Base-by-base conservation (phyloP, 2,797 vertebrate genomes). In the Diplodus puntazzo region DNA sequence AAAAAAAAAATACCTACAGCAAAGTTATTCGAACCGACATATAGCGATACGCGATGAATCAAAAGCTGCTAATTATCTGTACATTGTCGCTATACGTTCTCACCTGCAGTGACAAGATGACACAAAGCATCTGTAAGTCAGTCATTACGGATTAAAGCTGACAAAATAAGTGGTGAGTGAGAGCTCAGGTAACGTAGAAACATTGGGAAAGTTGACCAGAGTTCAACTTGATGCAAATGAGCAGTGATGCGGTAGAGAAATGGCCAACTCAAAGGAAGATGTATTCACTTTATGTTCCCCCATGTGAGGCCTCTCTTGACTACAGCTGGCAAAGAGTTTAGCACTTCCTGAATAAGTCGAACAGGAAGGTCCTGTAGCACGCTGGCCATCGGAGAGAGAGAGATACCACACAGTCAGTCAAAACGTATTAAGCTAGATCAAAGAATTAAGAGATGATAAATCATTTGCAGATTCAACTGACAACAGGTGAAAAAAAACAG, bases 151-250 rank as follows among this genome's bases (percentile, higher is more conserved):
- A 74, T 69, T 21, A 52, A 66, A 62, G n/a, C 39, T 65, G 67
- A 76, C 59, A 1, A 5, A 34, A 64, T 48, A 43, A 65, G 55
- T 30, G 58, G 16, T 50, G 49, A 73, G 57, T 18, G 53, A 57
- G 27, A 43, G 52, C 25, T 67, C 30, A 71, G 39, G 54, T 58
- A 69, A 63, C 42, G 64, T 30, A 3, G 53, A 70, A 62, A 73
- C 27, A 0, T 9, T 25, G 72, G 74, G 25, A 17, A 43, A 59
- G 52, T 21, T 73, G 66, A 77, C 57, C 14, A 61, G 69, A 69
- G 65, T 46, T 85, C 30, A 72, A 63, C 69, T 81, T 77, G 2
- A 87, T 80, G 79, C 69, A 89, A 75, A 81, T 75, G 13, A 82
- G 75, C 66, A 81, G 67, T 20, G 30, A 57, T 39, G 69, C 12